These are phyloP conservation scores for Pristionchus arcanus DNA, from an alignment of 2,888 invertebrate species.

Conservation along the genomic window DNA sequence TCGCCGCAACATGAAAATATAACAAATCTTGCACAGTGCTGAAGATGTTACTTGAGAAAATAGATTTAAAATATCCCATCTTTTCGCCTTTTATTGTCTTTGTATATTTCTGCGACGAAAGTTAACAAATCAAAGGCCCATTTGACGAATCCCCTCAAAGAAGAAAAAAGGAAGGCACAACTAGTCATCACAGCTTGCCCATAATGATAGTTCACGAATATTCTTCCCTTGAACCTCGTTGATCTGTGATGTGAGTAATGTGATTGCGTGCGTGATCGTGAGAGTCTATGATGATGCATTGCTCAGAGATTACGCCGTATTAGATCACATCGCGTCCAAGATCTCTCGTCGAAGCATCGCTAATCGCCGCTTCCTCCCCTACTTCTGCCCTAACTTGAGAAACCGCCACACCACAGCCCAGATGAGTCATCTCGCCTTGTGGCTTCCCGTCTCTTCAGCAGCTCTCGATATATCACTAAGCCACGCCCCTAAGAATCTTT, in stretches of 20 bases:
- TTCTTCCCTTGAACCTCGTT: neutral
- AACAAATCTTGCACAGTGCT: too few relatives aligned
- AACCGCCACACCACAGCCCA: constrained; percentile 6
- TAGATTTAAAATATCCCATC: neutral
- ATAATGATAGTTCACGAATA: neutral
- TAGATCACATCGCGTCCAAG: neutral
- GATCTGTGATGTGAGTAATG: neutral
- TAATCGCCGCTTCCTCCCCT: neutral
- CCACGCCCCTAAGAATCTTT: neutral
- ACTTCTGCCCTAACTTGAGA: neutral
- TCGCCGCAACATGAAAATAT: neutral
- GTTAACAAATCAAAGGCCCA: neutral
- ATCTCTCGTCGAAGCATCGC: neutral
- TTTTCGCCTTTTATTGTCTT: neutral
- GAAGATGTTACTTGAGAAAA: too few relatives aligned
- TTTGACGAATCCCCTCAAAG: neutral
- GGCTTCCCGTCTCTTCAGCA: constrained; percentile 29
- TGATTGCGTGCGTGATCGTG: neutral
- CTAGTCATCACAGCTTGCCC: neutral
- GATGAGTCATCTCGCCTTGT: constrained; percentile 2
- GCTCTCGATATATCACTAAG: neutral
- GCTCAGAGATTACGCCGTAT: neutral
- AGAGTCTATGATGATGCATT: neutral
- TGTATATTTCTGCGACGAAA: neutral
- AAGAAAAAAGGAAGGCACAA: neutral